Percentiles rank a stretch among this genome's conserved stretches.
Conservation (phyloP, 2,888 invertebrate species). For the Drosophila bunnanda region DNA sequence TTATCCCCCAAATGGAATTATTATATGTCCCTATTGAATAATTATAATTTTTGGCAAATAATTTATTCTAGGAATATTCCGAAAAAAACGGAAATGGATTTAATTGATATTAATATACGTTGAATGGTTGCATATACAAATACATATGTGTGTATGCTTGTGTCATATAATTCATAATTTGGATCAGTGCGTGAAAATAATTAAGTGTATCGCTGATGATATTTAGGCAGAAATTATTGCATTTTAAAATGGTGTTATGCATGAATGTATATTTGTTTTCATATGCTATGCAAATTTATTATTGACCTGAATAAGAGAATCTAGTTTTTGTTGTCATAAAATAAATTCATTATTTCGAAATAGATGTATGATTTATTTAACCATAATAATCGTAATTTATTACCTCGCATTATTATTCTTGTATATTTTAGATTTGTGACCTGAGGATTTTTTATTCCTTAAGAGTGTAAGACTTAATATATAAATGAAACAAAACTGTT, state of each 20-base stretch:
- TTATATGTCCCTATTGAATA: constrained; percentile 21
- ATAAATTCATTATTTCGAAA: background rate
- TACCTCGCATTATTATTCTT: too few relatives aligned
- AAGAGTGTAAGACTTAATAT: background rate
- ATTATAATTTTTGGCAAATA: constrained; percentile 11
- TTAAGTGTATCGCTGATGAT: background rate
- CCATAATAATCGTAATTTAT: too few relatives aligned
- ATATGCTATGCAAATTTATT: background rate
- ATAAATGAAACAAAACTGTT: constrained; percentile 17
- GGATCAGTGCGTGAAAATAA: constrained; percentile 9
- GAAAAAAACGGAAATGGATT: constrained; percentile 10
- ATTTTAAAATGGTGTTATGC: too few relatives aligned
- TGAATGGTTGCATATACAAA: background rate
- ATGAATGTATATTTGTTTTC: background rate
- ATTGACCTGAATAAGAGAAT: background rate
- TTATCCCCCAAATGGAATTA: constrained; percentile 29
- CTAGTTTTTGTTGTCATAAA: background rate
- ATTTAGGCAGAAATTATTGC: background rate
- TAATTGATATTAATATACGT: constrained; percentile 15
- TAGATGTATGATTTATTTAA: too few relatives aligned
- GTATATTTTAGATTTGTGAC: too few relatives aligned
- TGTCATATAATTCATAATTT: background rate
- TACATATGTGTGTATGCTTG: background rate
- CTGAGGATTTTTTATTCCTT: background rate
- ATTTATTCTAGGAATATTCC: constrained; percentile 20